Base-by-base conservation (phyloP, 1,140 invertebrate genomes). In the Drosophila melanogaster region DNA sequence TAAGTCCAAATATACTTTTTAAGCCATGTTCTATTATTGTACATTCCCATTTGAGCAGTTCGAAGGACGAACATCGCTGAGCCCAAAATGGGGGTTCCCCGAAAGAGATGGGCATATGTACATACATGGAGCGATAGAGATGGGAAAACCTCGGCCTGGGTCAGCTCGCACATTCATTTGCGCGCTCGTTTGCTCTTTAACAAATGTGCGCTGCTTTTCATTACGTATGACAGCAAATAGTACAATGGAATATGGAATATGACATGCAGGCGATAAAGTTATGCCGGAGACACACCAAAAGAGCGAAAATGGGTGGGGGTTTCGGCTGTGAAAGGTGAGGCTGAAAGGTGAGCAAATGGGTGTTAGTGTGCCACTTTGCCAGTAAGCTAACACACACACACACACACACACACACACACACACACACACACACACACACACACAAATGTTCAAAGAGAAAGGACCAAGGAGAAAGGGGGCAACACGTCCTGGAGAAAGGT, bases 191-290 rank as follows among this genome's bases (percentile, higher is more conserved):
- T 81, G 78, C 60, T 86, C 84, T 79, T 76, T 83, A 87, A 87
- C 84, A 89, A 87, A 89, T 84, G 84, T 87, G 81, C 60, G 79
- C 72, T 69, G 79, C 79, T 81, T 87, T 87, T 83, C 79, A 87
- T 83, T 84, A 87, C 79, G 75, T 89, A 79, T 89, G 84, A 87
- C 84, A 87, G 79, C 79, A 83, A 87, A 79, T 89, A 87, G 84
- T 89, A 87, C 84, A 87, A 75, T 75, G 72, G 72, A 75, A 75
- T 75, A 87, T 87, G 65, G 83, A 87, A 89, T 87, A 89, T 87
- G 84, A 87, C 84, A 87, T 87, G 84, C 77, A 77, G 84, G 84
- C 84, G 83, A 87, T 87, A 87, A 87, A 87, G 86, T 87, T 87
- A 87, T 87, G 84, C 79, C 77, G 58, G 56, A 79, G 40, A 73